Evolutionary conservation across 2,113 vertebrate genomes (phyloP).

Genomic region (Coturnix japonica): DNA sequence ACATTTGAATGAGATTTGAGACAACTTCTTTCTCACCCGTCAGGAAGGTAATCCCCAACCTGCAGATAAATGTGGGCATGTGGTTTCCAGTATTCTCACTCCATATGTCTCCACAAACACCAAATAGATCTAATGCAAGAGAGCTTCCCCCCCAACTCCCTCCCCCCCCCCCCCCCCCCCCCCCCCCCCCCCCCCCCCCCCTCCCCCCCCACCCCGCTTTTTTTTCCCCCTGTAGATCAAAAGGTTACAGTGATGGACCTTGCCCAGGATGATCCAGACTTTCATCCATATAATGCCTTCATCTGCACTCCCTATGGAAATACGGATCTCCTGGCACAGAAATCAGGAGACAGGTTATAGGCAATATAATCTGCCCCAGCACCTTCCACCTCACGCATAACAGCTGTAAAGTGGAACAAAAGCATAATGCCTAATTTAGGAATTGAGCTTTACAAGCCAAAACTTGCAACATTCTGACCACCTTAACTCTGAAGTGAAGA

Average conservation of each 20-base stretch:
- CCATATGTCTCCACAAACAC: slow-evolving; percentile 57
- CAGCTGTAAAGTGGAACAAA: not conserved
- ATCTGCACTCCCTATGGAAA: slow-evolving; percentile 5
- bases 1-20: slow-evolving; percentile 54
- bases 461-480: not conserved
- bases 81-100: slow-evolving; percentile 56
- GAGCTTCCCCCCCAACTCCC: not conserved
- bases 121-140: slow-evolving; percentile 63
- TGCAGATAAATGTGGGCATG: slow-evolving; percentile 56
- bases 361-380: not conserved
- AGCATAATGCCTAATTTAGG: not conserved
- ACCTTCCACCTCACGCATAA: not conserved
- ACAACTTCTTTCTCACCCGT: slow-evolving; percentile 59
- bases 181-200: too few species aligned
- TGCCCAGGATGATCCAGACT: not conserved
- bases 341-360: not conserved
- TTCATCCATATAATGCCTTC: slow-evolving; percentile 20
- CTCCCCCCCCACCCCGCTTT: too few species aligned
- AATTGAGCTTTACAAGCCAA: not conserved
- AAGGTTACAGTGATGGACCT: slow-evolving; percentile 14
- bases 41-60: slow-evolving; percentile 53
- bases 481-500: not conserved
- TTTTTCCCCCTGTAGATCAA: not conserved
- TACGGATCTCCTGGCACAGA: not conserved
- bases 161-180: too few species aligned